Base-by-base conservation (phyloP, 2,113 vertebrate genomes). In the Scomber japonicus region DNA sequence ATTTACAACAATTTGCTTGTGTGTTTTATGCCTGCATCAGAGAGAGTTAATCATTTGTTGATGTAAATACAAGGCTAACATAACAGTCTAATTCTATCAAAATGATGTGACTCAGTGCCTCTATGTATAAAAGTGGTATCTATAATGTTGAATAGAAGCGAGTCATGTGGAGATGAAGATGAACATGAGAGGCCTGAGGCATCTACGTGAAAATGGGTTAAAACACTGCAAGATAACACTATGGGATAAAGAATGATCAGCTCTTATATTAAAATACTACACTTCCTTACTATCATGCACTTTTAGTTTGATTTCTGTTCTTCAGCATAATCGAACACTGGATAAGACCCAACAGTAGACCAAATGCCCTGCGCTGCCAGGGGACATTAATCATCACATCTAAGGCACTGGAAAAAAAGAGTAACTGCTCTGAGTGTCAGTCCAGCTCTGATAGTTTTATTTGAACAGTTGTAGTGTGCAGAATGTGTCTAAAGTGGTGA, bases 261-360 rank as follows among this genome's bases (percentile, higher is more conserved):
- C 7, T 54, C 27, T 66, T 5, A 55, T 40, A 77, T 81, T 75
- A 44, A 78, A 86, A 71, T 69, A 86, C 82, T 55, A 57, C 65
- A 44, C 50, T 78, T 60, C 54, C 72, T 84, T 71, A 75, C 55
- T 40, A 79, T 84, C 65, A 75, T 65, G 72, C 59, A 63, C 71
- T 85, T 89, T 85, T 65, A 76, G 6, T 84, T 84, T 72, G 83
- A 86, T 78, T 78, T 77, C 83, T 83, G 69, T 78, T 80, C 71
- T 81, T 83, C 62, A 0, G 57, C 13, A 66, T 79, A 82, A 82
- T 71, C 77, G 77, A 78, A 81, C 54, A 4, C n/a, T 90, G 88
- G 83, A 82, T 63, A 24, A 45, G 49, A 71, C 61, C 89, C 87
- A 93, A 75, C 12, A 62, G 74, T 17, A 48, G 31, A 17, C 66